Evolutionary conservation across 1,140 invertebrate species (phyloP), one percentile per base, ranked within the genome.

Genomic region (Ips nitidus): DNA sequence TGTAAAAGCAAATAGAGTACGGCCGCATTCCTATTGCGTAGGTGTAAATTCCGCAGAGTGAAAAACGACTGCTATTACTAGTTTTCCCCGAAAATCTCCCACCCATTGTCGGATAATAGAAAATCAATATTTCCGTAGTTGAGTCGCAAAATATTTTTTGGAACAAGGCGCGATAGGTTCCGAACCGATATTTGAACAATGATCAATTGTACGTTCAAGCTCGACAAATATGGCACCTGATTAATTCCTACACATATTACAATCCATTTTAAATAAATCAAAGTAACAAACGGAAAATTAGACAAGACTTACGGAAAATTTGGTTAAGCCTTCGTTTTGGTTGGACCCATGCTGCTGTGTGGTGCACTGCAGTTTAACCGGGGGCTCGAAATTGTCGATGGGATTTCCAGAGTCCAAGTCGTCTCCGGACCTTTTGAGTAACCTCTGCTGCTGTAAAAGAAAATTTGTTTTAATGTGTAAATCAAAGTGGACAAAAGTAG

Each of bases 401-500:
- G 79, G 81, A 52, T 80, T 82, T 69, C 85, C 83, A 58, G 85
- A 81, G 77, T 89, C 88, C 79, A 88, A 83, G 75, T 93, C 91
- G 77, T 93, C 91, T 71, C 86, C 83, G 69, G 86, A 81, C 80
- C 91, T 82, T 85, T 93, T 86, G 80, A 91, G 81, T 81, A 91
- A 89, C 84, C 93, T 92, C 84, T 92, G 89, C 85, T 92, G 90
- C 90, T 92, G 86, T 59, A 90, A 88, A 79, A 76, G 45, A 50
- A 50, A 50, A 50, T 22, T 22, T 22, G 22, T 22, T 22, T 22
- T 22, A 22, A 22, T 22, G 22, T 22, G 22, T 22, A 22, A 22
- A 22, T 22, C 22, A 22, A 78, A 73, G 4, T 7, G 36, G n/a
- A n/a, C n/a, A n/a, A n/a, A n/a, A n/a, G n/a, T n/a, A n/a, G n/a